These are phyloP conservation scores for Urocolius indicus DNA, from an alignment of 2,113 vertebrate genomes.

Conservation along the genomic window DNA sequence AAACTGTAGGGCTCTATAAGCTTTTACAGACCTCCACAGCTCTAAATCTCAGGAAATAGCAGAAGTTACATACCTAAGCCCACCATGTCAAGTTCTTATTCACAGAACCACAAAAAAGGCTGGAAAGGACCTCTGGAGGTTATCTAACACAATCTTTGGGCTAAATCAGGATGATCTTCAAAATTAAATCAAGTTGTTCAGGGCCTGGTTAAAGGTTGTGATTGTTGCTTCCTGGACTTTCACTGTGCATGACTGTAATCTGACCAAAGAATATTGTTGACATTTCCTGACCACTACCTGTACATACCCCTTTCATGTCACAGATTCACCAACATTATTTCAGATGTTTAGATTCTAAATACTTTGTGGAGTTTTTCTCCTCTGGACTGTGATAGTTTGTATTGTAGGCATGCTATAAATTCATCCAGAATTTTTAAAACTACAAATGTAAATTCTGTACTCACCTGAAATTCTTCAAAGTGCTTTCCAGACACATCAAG, in stretches of 20 bases:
- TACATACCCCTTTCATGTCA: not conserved
- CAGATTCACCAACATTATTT: not conserved
- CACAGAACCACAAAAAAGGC: not conserved
- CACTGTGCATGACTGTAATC: not conserved
- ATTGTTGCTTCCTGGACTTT: not conserved
- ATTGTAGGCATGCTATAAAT: not conserved
- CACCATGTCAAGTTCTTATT: not conserved
- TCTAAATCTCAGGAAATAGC: not conserved
- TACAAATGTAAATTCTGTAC: not conserved
- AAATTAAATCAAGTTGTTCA: not conserved
- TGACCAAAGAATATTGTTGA: not conserved
- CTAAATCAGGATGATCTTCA: not conserved
- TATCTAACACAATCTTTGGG: not conserved
- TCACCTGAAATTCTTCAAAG: not conserved
- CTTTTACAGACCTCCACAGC: not conserved
- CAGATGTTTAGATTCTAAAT: not conserved
- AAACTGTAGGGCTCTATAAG: not conserved
- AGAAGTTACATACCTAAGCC: not conserved
- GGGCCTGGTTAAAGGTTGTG: not conserved
- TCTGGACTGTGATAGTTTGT: not conserved
- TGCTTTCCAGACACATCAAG: fast-evolving
- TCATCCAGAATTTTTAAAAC: not conserved
- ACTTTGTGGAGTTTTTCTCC: not conserved
- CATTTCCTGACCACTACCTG: not conserved
- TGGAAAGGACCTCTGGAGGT: not conserved